Base-by-base conservation (phyloP, 2,797 vertebrate species). In the Hypotaenidia okinawae region DNA sequence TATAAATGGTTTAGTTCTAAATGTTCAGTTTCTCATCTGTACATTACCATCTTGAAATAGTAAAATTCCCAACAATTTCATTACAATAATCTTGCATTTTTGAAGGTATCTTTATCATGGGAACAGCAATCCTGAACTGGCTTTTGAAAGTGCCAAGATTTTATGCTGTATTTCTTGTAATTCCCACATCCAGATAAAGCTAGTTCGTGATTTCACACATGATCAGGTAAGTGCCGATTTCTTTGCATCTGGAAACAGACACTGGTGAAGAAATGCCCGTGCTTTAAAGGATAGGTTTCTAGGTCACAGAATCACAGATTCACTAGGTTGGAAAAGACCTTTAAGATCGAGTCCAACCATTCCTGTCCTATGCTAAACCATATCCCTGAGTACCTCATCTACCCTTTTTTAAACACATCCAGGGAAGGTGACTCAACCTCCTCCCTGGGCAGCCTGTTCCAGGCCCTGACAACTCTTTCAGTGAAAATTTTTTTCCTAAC, bases 151-250 rank as follows among this genome's bases (percentile, higher is more conserved):
- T 93, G 98, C 99, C 63, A 99, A 99, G 98, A 99, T 99, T 96
- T 97, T 99, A 70, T 99, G 99, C 73, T 99, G 98, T 88, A 99
- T 99, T 41, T 98, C 99, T 90, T 99, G 97, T 91, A 99, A 99
- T 96, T 98, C 99, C 62, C 99, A 99, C 95, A 99, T 99, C 94
- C 99, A 99, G 96, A 97, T 97, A 45, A 98, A 99, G 93, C 97
- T 99, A 81, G 99, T 99, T 94, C 99, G 99, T 96, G 99, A 99
- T 96, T 99, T 99, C 93, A 99, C 99, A 35, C 99, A 99, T 55
- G 98, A 99, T 96, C 98, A 99, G 98, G 99, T 99, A 97, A 96
- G 68, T 75, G 37, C 62, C 49, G 30, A 37, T 69, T 80, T 91
- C 6, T 93, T 74, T 90, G 55, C 17, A 39, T 86, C 64, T 91